Conservation (phyloP, 2,888 invertebrate genomes). For the Adineta ricciae region DNA sequence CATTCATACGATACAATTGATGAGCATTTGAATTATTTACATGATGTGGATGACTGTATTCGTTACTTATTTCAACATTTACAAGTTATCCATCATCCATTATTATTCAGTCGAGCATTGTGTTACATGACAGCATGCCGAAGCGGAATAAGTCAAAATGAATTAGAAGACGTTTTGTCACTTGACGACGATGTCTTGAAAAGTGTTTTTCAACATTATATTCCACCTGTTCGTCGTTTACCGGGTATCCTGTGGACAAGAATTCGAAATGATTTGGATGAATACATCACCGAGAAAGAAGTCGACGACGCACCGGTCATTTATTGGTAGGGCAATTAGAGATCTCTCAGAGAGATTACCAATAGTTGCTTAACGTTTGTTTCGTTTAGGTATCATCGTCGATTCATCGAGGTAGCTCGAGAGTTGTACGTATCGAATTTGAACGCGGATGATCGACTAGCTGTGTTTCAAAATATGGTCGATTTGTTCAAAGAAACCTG, state of each 20-base stretch:
- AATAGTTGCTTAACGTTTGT: too few relatives aligned
- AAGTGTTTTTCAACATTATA: conserved; percentile 30
- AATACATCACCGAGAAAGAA: conserved; percentile 30
- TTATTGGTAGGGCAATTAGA: conserved; percentile 22
- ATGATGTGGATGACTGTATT: conserved; percentile 3
- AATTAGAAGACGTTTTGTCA: conserved; percentile 30
- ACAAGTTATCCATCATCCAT: conserved; percentile 2
- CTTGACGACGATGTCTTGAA: conserved; percentile 31
- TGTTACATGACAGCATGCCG: conserved; percentile 24
- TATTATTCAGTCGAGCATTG: conserved; percentile 26
- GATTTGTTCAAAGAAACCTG: conserved; percentile 32
- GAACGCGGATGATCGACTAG: neutral
- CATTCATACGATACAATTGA: conserved; percentile 24
- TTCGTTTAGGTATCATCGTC: conserved; percentile 23
- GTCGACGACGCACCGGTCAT: conserved; percentile 26
- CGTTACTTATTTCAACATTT: conserved; percentile 22
- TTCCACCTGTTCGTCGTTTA: conserved; percentile 29
- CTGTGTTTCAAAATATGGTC: conserved; percentile 23
- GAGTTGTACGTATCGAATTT: conserved; percentile 16
- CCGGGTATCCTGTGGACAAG: conserved; percentile 26
- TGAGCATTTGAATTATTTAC: neutral
- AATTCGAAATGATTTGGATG: conserved; percentile 29
- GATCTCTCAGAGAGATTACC: too few relatives aligned
- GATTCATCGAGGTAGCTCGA: conserved; percentile 28
- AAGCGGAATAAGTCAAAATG: conserved; percentile 26